Conservation (phyloP, 2,797 vertebrate genomes). For the Amblyopsis hoosieri region DNA sequence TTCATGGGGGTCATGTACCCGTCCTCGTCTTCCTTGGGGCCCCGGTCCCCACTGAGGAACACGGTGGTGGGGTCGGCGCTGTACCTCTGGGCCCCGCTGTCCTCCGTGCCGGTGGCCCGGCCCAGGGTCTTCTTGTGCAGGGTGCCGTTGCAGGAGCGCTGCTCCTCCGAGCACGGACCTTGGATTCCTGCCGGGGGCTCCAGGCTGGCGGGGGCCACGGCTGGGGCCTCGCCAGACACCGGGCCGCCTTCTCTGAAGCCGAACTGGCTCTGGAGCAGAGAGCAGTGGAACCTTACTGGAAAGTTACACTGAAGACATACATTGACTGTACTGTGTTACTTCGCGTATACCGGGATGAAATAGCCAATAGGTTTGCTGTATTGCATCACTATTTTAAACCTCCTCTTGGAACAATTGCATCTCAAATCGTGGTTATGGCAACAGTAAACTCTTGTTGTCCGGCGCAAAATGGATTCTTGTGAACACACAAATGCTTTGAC, state of each 20-base stretch:
- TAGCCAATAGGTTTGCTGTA: too few relatives aligned
- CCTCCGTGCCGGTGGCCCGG: slow-evolving; percentile 74
- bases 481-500: too few relatives aligned
- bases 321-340: too few relatives aligned
- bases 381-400: too few relatives aligned
- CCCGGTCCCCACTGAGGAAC: slow-evolving; percentile 83
- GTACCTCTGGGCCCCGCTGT: slow-evolving; percentile 89
- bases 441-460: too few relatives aligned
- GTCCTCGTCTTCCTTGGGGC: slow-evolving; percentile 84
- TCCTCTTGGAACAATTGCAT: too few relatives aligned
- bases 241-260: slow-evolving; percentile 88
- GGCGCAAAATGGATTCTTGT: too few relatives aligned
- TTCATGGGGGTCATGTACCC: slow-evolving; percentile 95
- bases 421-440: too few relatives aligned
- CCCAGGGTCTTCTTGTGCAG: slow-evolving; percentile 84
- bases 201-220: slow-evolving; percentile 67
- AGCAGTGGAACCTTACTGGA: too few relatives aligned
- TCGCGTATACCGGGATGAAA: too few relatives aligned
- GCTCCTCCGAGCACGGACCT: slow-evolving; percentile 81
- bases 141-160: slow-evolving; percentile 87
- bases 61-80: slow-evolving; percentile 93
- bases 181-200: slow-evolving; percentile 72
- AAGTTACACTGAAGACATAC: too few relatives aligned
- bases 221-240: slow-evolving; percentile 45
- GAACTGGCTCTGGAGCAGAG: slow-evolving; percentile 87